Base-by-base conservation (phyloP, 1,140 invertebrate genomes). In the Drosophila pseudoobscura region DNA sequence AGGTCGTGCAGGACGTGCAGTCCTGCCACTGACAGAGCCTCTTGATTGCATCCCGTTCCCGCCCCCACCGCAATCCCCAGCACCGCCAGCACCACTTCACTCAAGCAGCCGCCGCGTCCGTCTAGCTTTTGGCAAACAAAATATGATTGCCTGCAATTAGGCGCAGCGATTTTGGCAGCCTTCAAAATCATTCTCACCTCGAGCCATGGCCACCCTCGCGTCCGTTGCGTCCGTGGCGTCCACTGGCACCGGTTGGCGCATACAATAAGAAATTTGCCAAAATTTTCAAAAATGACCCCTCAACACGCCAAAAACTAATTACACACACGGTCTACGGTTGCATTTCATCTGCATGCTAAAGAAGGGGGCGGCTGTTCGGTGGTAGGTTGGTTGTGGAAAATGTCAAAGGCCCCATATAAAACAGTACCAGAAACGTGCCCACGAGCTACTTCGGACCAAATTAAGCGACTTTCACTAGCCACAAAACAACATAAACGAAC, bases 91-190 rank as follows among this genome's bases (percentile, higher is more conserved):
- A 31, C 44, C 61, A 68, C 63, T 69, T 56, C 66, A 53, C 66
- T 70, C 66, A 70, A 70, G 66, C 66, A 70, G 66, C 51, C 15
- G 29, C 9, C 31, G 9, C 17, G 15, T 24, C 17, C 17, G 15
- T 53, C 15, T 17, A 17, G 51, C 52, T 78, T 80, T 78, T 85
- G 78, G 82, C 75, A 87, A 87, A 88, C 82, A 87, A 87, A 85
- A 87, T 88, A 88, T 88, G 83, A 87, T 87, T 88, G 82, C 78
- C 72, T 76, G 82, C 82, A 87, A 87, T 88, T 87, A 87, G 78
- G 75, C 83, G 47, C 78, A 73, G 75, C 78, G 78, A 76, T 66
- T 82, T 62, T 55, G 79, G 74, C 74, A 70, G 58, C 70, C 55
- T 51, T 69, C 71, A 57, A 66, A 53, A 52, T 56, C 50, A 7